phyloP scores from a whole-genome alignment of 2,888 invertebrate species.

The Rhorus exstirpatorius region DNA sequence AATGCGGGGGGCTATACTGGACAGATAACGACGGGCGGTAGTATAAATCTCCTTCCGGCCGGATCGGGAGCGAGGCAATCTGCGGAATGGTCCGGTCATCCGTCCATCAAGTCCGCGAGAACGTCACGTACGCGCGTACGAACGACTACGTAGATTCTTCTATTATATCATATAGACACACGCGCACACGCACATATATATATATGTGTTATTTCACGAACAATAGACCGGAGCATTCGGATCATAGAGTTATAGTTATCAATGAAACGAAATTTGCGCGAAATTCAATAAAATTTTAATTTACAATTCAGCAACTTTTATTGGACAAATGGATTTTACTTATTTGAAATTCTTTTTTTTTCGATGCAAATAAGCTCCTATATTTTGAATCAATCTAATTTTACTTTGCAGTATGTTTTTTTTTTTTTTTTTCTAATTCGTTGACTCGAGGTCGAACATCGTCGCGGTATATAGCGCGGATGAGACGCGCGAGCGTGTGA shows the following conservation, averaged over 20 bases:
- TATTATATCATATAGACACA: conserved; percentile 29
- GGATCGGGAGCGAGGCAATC: conserved; percentile 85
- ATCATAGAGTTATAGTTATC: conserved; percentile 13
- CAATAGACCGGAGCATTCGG: conserved; percentile 15
- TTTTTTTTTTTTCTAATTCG: too few species aligned
- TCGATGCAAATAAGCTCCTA: too few species aligned
- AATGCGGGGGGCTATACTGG: conserved; percentile 73
- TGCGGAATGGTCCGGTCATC: conserved; percentile 85
- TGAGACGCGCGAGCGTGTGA: not conserved
- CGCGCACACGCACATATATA: not conserved
- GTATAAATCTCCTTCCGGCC: conserved; percentile 84
- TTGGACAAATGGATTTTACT: too few species aligned
- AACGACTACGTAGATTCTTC: conserved; percentile 41
- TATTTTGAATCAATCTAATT: too few species aligned
- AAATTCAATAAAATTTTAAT: too few species aligned
- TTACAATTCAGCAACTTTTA: too few species aligned
- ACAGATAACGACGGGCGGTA: conserved; percentile 84
- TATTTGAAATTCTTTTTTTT: too few species aligned
- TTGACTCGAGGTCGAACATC: conserved; percentile 5
- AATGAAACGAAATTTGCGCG: conserved; percentile 1
- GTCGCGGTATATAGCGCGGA: not conserved
- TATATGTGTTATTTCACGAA: conserved; percentile 8
- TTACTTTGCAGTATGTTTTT: too few species aligned
- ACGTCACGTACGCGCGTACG: conserved; percentile 76
- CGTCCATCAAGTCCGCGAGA: conserved; percentile 83